These are phyloP conservation scores for Acinonyx jubatus DNA, from an alignment of 2,113 vertebrate species.

Conservation along the genomic window DNA sequence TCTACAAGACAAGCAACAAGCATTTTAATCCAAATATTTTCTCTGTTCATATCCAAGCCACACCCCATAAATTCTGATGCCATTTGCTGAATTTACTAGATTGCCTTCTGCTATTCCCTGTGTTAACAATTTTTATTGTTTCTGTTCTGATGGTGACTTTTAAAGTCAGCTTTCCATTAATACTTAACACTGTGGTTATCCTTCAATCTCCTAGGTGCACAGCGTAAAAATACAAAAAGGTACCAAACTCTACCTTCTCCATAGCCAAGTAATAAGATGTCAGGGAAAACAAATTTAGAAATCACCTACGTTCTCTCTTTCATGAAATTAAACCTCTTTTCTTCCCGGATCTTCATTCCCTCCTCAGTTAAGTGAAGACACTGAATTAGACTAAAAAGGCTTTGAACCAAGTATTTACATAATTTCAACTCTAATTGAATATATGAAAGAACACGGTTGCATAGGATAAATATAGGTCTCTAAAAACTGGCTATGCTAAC, in stretches of 20 bases:
- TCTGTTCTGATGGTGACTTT: background rate
- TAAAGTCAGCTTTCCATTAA: constrained; percentile 2
- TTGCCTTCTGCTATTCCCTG: background rate
- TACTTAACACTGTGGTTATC: background rate
- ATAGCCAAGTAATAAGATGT: background rate
- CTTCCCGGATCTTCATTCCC: background rate
- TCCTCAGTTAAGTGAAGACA: constrained; percentile 35
- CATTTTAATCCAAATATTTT: background rate
- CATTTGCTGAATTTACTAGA: constrained; percentile 1
- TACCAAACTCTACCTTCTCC: background rate
- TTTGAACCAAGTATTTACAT: background rate
- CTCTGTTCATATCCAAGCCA: background rate
- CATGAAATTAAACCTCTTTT: constrained; percentile 16
- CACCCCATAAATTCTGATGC: background rate
- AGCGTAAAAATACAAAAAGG: background rate
- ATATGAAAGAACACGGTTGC: background rate
- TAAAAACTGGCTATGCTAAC: background rate
- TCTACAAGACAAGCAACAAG: background rate
- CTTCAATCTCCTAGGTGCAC: background rate
- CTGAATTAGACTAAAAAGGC: background rate
- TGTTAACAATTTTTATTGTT: background rate
- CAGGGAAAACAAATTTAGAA: background rate
- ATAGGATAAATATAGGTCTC: background rate
- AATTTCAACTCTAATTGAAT: constrained; percentile 15
- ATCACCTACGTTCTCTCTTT: background rate